Percentiles rank a stretch among this genome's conserved stretches.
phyloP scores from a whole-genome alignment of 1,140 invertebrate genomes.

The Pogonomyrmex barbatus region DNA sequence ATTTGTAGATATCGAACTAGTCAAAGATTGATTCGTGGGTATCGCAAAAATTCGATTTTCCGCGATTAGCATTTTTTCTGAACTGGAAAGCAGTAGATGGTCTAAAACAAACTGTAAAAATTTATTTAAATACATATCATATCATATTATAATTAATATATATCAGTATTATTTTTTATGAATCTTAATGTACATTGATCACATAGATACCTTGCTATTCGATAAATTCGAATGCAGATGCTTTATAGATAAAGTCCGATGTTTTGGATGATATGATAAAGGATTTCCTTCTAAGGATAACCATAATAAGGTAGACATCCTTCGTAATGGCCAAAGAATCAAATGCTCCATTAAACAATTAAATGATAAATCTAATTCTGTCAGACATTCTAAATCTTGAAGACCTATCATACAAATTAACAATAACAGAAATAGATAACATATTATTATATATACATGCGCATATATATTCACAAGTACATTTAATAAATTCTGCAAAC shows the following conservation, averaged over 20 bases:
- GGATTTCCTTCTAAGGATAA: slow-evolving; percentile 88
- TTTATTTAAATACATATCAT: slow-evolving; percentile 39
- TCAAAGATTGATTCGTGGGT: slow-evolving; percentile 66
- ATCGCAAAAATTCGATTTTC: slow-evolving; percentile 79
- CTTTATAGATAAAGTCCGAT: slow-evolving; percentile 86
- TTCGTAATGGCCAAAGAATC: slow-evolving; percentile 86
- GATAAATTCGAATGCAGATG: slow-evolving; percentile 87
- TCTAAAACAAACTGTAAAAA: slow-evolving; percentile 87
- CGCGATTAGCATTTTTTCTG: slow-evolving; percentile 84
- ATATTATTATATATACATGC: too few species aligned
- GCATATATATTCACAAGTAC: background rate
- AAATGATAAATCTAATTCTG: slow-evolving; percentile 88
- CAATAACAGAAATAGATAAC: slow-evolving; percentile 25
- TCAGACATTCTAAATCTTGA: slow-evolving; percentile 86
- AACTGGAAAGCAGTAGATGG: slow-evolving; percentile 85
- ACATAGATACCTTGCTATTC: slow-evolving; percentile 82
- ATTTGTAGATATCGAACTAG: slow-evolving; percentile 60
- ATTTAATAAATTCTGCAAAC: slow-evolving; percentile 8
- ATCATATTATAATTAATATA: background rate
- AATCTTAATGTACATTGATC: background rate
- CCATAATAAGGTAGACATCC: slow-evolving; percentile 86
- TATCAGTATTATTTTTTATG: background rate
- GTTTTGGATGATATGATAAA: slow-evolving; percentile 87
- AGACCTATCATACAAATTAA: slow-evolving; percentile 78
- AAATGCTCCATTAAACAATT: slow-evolving; percentile 89